Conservation (phyloP, 2,797 vertebrate species). For the Poeciliopsis infans region DNA sequence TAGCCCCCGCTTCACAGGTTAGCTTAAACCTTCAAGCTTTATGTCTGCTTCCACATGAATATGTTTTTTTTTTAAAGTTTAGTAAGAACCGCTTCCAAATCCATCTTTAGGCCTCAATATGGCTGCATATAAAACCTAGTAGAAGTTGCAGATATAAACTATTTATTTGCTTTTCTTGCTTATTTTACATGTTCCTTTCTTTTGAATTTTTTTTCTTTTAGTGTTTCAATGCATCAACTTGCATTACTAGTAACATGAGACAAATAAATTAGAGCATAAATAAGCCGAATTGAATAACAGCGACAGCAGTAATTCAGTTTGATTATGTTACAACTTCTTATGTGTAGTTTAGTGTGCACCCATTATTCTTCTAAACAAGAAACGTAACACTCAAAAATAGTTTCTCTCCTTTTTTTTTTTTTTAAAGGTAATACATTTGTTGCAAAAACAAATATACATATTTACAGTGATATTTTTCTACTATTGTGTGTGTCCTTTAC, state of each 20-base stretch:
- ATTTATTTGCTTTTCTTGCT: not conserved
- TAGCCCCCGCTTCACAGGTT: constrained; percentile 92
- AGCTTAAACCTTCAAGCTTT: constrained; percentile 14
- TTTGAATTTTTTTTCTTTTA: not conserved
- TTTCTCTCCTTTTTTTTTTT: not conserved
- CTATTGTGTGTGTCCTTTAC: not conserved
- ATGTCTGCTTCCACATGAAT: not conserved
- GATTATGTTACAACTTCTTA: not conserved
- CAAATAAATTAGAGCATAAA: not conserved
- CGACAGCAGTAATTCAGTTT: not conserved
- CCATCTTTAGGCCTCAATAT: not conserved
- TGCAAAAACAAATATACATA: not conserved
- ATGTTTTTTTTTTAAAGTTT: not conserved
- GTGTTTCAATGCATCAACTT: not conserved
- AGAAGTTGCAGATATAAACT: not conserved
- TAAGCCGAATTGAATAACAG: not conserved
- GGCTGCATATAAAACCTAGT: not conserved
- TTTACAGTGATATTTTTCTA: not conserved
- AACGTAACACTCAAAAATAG: not conserved
- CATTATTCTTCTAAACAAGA: not conserved
- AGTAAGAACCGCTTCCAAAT: no score
- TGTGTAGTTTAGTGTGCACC: not conserved
- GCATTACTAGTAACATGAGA: not conserved
- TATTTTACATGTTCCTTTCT: not conserved
- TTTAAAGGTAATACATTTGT: not conserved